Percentiles rank a stretch among this genome's conserved stretches.
Conservation (phyloP, 37 sponge, comb jelly and placozoan species). For the Petrosia ficiformis region DNA sequence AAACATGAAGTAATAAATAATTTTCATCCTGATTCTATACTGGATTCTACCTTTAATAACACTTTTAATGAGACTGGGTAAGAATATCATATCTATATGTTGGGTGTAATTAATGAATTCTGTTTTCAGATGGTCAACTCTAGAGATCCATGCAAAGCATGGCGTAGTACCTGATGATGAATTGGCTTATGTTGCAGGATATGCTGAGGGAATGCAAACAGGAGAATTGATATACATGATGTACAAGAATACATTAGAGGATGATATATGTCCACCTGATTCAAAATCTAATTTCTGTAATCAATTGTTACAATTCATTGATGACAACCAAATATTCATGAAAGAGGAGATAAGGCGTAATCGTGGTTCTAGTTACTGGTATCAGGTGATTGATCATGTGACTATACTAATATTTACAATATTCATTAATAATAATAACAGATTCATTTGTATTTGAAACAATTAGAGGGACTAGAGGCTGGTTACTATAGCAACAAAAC, state of each 20-base stretch:
- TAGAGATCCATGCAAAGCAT: conserved; percentile 23
- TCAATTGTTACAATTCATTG: conserved; percentile 49
- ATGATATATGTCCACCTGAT: no score
- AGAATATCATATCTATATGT: not conserved
- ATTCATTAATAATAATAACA: conserved; percentile 2
- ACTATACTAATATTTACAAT: not conserved
- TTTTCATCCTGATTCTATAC: conserved; percentile 1
- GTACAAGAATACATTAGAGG: conserved; percentile 68
- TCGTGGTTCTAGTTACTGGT: conserved; percentile 39
- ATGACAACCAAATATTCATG: conserved; percentile 44
- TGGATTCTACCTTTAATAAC: conserved; percentile 29
- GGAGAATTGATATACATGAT: conserved; percentile 67
- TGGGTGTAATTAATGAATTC: not conserved
- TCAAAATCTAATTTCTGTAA: conserved; percentile 44
- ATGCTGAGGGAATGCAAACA: conserved; percentile 76
- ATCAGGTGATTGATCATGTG: conserved; percentile 22
- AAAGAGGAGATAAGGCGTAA: not conserved
- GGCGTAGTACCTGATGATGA: conserved; percentile 33
- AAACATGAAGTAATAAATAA: conserved; percentile 36
- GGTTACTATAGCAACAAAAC: conserved; percentile 43
- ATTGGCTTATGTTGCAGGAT: conserved; percentile 81
- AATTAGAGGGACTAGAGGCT: conserved; percentile 60
- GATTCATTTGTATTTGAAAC: conserved; percentile 43
- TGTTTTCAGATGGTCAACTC: conserved; percentile 42
- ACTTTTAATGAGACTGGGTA: conserved; percentile 34